Conservation (phyloP, 2,888 invertebrate genomes). For the Melanostoma scalare region DNA sequence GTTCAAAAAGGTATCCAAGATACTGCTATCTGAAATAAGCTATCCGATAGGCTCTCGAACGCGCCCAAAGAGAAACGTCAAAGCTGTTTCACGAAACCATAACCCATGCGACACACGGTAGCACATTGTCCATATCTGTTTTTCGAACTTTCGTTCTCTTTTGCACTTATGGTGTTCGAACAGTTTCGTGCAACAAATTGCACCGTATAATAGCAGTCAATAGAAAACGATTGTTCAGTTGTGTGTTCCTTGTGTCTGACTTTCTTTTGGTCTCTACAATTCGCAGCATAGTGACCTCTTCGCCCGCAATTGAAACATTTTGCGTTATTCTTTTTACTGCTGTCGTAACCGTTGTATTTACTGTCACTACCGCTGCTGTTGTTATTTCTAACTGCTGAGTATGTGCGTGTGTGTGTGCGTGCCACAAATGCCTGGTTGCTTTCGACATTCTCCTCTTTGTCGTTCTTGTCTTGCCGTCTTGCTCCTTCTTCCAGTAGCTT, state of each 20-base stretch:
- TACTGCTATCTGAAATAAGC: too few species aligned
- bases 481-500: constrained; percentile 4
- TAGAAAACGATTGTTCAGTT: constrained; percentile 24
- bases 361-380: neutral
- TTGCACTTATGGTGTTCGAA: too few species aligned
- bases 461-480: neutral
- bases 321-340: neutral
- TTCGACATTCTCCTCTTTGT: neutral
- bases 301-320: constrained; percentile 43
- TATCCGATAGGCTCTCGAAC: too few species aligned
- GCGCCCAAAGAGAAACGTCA: too few species aligned
- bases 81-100: too few species aligned
- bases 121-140: too few species aligned
- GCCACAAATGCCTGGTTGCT: constrained; percentile 19
- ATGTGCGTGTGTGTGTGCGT: neutral
- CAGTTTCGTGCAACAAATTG: too few species aligned
- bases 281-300: constrained; percentile 43
- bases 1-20: too few species aligned
- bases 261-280: constrained; percentile 15
- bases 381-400: neutral
- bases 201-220: too few species aligned
- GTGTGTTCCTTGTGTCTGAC: neutral
- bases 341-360: neutral
- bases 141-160: too few species aligned
- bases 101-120: too few species aligned